Conservation (phyloP, 2,888 invertebrate genomes). For the Unio pictorum region DNA sequence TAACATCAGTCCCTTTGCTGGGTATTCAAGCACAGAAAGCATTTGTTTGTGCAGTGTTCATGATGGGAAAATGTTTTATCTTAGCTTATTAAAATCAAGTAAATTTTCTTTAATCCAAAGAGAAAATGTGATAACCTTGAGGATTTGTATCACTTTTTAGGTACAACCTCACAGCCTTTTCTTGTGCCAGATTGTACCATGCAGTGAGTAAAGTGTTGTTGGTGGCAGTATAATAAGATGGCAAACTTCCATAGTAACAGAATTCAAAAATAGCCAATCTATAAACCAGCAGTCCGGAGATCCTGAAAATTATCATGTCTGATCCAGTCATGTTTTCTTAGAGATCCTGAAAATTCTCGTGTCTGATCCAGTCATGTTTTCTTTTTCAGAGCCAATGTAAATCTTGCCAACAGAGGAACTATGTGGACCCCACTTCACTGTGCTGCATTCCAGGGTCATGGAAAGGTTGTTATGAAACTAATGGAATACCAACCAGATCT, state of each 20-base stretch:
- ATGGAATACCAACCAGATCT: constrained; percentile 61
- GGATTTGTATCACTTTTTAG: not conserved
- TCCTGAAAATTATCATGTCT: not conserved
- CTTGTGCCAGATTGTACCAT: not conserved
- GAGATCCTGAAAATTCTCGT: not conserved
- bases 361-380: constrained; percentile 1
- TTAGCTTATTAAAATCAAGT: too few relatives aligned
- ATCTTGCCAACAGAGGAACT: constrained; percentile 62
- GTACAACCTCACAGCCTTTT: not conserved
- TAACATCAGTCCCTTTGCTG: too few relatives aligned
- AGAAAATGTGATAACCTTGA: too few relatives aligned
- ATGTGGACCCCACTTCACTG: constrained; percentile 67
- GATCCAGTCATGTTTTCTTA: constrained; percentile 6
- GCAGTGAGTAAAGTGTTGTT: too few relatives aligned
- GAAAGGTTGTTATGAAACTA: constrained; percentile 66
- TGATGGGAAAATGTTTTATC: too few relatives aligned
- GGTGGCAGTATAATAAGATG: too few relatives aligned
- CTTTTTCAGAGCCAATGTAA: constrained; percentile 60
- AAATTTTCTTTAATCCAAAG: too few relatives aligned
- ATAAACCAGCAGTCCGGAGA: not conserved
- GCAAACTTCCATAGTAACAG: too few relatives aligned
- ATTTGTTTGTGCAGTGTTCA: too few relatives aligned
- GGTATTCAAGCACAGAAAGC: too few relatives aligned
- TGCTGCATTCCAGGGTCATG: constrained; percentile 68
- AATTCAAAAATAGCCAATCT: not conserved